Base-by-base conservation (phyloP, 1,140 invertebrate species). In the Rhynchophorus ferrugineus region DNA sequence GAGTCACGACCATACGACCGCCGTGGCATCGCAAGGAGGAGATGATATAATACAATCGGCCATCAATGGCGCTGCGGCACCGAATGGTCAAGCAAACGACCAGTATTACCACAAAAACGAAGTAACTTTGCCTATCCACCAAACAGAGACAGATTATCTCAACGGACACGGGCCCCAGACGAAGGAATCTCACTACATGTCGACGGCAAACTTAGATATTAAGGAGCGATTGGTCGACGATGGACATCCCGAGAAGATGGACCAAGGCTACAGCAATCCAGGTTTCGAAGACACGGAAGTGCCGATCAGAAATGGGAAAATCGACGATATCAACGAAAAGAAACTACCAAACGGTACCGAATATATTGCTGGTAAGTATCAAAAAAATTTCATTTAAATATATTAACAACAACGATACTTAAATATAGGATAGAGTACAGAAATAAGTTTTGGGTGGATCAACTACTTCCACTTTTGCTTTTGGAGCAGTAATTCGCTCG, bases 21-120 rank as follows among this genome's bases (percentile, higher is more conserved):
- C 5, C 24, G 24, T n/a, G n/a, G n/a, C n/a, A n/a, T n/a, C n/a
- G n/a, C n/a, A n/a, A n/a, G n/a, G 11, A 29, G 24, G 24, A 5
- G 24, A 29, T 29, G 24, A 29, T 11, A 11, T 29, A 5, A 29
- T 29, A 5, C 24, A 11, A 5, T 6, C 24, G 5, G 24, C 24
- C 24, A 29, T 29, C 5, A 11, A 29, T 11, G 24, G 24, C 11
- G 24, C 24, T 11, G 5, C 11, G 11, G 5, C 24, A 5, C 24
- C 24, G 24, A 29, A 29, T 11, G 24, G 24, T 11, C 24, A 29
- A 6, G 22, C 49, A 9, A 20, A 41, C n/a, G 58, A 61, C 37
- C 59, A 55, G 17, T 67, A 59, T 49, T 70, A 70, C 47, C 66
- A 69, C 53, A 70, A 70, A 52, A 70, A 69, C 52, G 68, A 70